These are phyloP conservation scores for Bucco capensis DNA, from an alignment of 2,113 vertebrate genomes.

Conservation along the genomic window DNA sequence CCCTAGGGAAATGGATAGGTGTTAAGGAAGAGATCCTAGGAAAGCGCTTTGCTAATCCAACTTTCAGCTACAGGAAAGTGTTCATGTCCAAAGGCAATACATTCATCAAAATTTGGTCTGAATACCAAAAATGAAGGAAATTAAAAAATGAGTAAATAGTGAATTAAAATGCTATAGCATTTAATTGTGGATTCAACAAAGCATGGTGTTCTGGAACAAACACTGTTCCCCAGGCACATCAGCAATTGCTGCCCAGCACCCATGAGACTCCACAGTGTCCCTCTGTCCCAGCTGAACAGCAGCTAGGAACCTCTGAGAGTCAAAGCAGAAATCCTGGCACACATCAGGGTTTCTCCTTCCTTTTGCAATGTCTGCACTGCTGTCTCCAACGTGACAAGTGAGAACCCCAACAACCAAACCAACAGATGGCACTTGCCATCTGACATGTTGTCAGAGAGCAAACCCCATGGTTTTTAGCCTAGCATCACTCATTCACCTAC, in stretches of 20 bases:
- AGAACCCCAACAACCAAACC: background rate
- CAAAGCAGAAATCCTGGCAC: background rate
- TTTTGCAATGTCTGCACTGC: background rate
- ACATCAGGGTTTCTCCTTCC: background rate
- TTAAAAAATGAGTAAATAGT: conserved; percentile 4
- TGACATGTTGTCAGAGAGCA: background rate
- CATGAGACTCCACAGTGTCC: background rate
- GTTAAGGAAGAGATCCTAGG: background rate
- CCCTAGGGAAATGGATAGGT: background rate
- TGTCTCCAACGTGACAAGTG: background rate
- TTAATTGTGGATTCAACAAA: conserved; percentile 4
- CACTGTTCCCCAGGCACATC: background rate
- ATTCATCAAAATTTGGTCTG: background rate
- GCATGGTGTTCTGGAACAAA: background rate
- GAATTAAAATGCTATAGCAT: conserved; percentile 14
- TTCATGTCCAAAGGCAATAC: background rate
- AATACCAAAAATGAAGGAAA: conserved; percentile 6
- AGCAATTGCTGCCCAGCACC: background rate
- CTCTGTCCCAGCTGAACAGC: accelerated
- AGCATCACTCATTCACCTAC: background rate
- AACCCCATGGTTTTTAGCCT: background rate
- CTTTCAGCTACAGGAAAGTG: background rate
- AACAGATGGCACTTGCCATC: background rate
- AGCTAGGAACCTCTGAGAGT: accelerated
- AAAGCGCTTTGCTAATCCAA: background rate